Conservation (phyloP, 2,113 vertebrate genomes). For the Pampusana beccarii region DNA sequence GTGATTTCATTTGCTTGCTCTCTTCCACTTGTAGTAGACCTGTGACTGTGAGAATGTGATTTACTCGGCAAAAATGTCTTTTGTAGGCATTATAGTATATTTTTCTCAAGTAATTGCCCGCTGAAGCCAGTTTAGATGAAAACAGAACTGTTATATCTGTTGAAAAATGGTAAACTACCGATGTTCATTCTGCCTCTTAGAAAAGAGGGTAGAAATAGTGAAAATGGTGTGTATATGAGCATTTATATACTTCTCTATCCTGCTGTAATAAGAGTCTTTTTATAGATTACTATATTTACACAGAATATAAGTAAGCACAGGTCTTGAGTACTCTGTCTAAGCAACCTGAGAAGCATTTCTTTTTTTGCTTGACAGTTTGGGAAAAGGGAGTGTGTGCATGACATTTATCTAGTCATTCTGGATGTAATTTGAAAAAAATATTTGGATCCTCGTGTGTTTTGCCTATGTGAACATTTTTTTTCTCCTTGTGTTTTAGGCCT, state of each 20-base stretch:
- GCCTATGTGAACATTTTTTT: neutral
- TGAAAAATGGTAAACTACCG: neutral
- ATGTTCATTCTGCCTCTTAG: neutral
- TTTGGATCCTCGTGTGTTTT: neutral
- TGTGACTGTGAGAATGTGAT: neutral
- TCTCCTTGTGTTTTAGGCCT: neutral
- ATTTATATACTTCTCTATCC: neutral
- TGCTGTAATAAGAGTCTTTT: neutral
- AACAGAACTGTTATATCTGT: neutral
- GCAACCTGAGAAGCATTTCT: neutral
- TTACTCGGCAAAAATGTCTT: neutral
- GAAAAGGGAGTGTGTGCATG: neutral
- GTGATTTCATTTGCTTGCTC: neutral
- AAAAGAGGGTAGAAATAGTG: neutral
- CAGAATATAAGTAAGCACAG: neutral
- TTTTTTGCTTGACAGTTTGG: neutral
- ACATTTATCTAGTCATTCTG: neutral
- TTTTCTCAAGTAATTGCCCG: neutral
- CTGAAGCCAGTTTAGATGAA: neutral
- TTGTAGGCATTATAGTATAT: neutral
- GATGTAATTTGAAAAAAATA: neutral
- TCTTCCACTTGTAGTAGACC: neutral
- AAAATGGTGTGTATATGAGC: neutral
- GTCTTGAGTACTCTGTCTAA: neutral
- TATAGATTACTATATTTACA: neutral